Percentiles rank a stretch among this genome's conserved stretches.
Conservation (phyloP, 2,113 vertebrate species). For the Picathartes gymnocephalus region DNA sequence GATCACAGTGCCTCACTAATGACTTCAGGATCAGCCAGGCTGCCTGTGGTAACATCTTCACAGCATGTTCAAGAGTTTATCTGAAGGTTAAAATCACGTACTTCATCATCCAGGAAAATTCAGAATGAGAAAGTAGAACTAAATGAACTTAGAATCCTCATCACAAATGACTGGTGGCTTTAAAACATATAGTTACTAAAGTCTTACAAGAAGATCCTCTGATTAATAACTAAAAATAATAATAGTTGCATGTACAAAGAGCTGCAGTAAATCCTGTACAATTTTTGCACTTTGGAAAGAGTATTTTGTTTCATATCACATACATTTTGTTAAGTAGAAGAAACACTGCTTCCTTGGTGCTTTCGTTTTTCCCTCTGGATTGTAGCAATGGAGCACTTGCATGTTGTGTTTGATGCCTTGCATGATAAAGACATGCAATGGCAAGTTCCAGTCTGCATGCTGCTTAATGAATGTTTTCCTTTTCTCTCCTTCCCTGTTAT, state of each 20-base stretch:
- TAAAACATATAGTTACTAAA: neutral
- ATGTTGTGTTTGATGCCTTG: conserved; percentile 97
- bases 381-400: conserved; percentile 83
- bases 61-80: neutral
- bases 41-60: neutral
- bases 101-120: neutral
- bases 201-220: neutral
- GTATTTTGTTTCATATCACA: conserved; percentile 12
- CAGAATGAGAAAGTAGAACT: neutral
- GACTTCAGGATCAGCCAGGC: neutral
- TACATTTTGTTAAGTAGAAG: conserved; percentile 33
- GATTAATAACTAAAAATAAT: neutral
- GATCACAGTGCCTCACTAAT: neutral
- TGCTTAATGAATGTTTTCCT: conserved; percentile 99
- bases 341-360: conserved; percentile 65
- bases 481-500: conserved; percentile 94
- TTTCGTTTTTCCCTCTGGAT: conserved; percentile 68
- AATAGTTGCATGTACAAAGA: neutral
- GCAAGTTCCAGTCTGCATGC: conserved; percentile 97
- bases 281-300: conserved; percentile 21
- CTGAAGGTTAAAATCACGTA: neutral
- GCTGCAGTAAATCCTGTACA: neutral
- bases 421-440: conserved; percentile 95
- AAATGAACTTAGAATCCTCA: neutral
- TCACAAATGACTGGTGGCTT: neutral